phyloP scores from a whole-genome alignment of 2,797 vertebrate genomes.

The Anisognathus igniventris region DNA sequence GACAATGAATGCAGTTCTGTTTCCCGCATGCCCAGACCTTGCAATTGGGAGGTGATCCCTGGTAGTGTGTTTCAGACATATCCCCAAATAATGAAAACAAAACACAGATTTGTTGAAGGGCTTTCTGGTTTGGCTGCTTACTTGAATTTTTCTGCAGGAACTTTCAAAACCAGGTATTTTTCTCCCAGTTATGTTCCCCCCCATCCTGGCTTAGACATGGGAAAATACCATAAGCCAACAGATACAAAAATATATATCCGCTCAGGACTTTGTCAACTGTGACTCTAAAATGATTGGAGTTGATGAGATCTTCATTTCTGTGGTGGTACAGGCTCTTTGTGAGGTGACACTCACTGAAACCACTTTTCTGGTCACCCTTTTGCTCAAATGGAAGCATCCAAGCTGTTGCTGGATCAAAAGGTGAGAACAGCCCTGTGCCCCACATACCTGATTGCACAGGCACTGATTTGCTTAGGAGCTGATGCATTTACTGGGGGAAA shows the following conservation, averaged over 20 bases:
- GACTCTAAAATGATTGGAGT: not conserved
- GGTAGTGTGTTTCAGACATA: not conserved
- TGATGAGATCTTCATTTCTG: not conserved
- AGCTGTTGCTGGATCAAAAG: not conserved
- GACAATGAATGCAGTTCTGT: not conserved
- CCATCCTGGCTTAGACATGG: not conserved
- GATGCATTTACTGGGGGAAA: not conserved
- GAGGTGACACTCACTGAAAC: not conserved
- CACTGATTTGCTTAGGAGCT: not conserved
- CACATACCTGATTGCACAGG: not conserved
- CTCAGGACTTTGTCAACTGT: not conserved
- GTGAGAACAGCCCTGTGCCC: not conserved
- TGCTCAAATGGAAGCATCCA: not conserved
- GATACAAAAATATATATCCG: fast-evolving
- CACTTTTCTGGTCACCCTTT: not conserved
- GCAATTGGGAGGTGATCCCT: not conserved
- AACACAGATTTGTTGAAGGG: not conserved
- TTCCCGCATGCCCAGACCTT: not conserved
- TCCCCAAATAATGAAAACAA: not conserved
- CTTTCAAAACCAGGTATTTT: not conserved
- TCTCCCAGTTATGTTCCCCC: not conserved
- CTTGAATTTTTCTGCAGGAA: not conserved
- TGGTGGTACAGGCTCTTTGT: not conserved
- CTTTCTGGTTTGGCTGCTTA: not conserved
- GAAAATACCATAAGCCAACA: not conserved